Conservation (phyloP, 2,797 vertebrate genomes). For the Graptemys geographica region DNA sequence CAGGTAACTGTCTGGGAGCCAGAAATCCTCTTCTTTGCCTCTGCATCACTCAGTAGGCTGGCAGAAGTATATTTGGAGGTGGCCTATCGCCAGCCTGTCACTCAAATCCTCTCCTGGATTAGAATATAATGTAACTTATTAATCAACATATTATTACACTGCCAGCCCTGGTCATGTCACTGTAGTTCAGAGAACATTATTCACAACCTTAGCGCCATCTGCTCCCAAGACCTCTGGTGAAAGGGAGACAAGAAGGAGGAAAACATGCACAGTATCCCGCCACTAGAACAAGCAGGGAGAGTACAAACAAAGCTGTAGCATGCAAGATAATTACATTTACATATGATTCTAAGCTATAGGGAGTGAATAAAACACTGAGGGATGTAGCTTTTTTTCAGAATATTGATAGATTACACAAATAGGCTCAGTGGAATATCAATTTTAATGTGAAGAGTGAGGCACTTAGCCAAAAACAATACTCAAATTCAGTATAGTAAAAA, state of each 20-base stretch:
- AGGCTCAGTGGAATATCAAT: not conserved
- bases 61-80: not conserved
- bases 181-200: not conserved
- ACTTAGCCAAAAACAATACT: not conserved
- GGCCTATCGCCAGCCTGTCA: not conserved
- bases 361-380: not conserved
- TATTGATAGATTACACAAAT: fast-evolving
- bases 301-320: not conserved
- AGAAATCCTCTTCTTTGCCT: not conserved
- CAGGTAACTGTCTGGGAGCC: not conserved
- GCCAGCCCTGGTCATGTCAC: not conserved
- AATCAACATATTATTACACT: not conserved
- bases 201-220: not conserved
- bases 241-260: not conserved
- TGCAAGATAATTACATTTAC: not conserved
- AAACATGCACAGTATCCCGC: not conserved
- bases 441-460: not conserved
- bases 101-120: fast-evolving
- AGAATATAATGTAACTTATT: fast-evolving
- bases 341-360: not conserved
- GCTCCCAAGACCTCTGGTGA: not conserved
- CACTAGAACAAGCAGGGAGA: not conserved
- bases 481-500: not conserved
- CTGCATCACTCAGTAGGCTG: not conserved
- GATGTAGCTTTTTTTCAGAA: not conserved